Percentiles rank a stretch among this genome's conserved stretches.
These are phyloP conservation scores for Telenomus remus DNA, from an alignment of 1,140 invertebrate genomes.

Conservation along the genomic window DNA sequence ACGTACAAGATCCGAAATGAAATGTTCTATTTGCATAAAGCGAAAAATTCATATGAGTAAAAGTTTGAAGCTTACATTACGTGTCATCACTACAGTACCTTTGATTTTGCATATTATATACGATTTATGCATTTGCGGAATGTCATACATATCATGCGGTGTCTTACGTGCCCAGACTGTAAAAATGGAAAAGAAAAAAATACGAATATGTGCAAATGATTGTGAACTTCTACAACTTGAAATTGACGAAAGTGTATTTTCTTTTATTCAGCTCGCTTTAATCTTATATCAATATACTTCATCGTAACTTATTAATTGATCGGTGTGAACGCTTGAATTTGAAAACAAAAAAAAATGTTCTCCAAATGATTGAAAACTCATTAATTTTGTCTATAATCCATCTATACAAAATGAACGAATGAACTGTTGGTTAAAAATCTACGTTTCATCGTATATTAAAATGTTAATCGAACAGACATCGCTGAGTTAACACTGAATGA, in stretches of 20 bases:
- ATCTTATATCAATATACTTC: constrained; percentile 33
- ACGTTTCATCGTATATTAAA: too few species aligned
- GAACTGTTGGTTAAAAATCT: too few species aligned
- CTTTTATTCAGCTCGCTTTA: constrained; percentile 50
- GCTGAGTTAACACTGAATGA: constrained; percentile 9
- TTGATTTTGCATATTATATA: constrained; percentile 45
- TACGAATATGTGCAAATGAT: constrained; percentile 56
- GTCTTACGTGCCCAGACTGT: constrained; percentile 48
- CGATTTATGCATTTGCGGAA: constrained; percentile 46
- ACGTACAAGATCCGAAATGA: constrained; percentile 5
- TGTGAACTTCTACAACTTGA: constrained; percentile 54
- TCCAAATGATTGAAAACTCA: too few species aligned
- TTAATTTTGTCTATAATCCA: too few species aligned
- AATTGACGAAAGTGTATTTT: constrained; percentile 52
- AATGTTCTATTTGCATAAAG: constrained; percentile 34
- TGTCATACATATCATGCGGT: constrained; percentile 43
- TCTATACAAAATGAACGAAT: too few species aligned
- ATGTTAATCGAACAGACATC: too few species aligned
- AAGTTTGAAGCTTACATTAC: constrained; percentile 36
- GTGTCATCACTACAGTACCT: constrained; percentile 40
- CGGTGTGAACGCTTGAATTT: too few species aligned
- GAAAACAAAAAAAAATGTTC: too few species aligned
- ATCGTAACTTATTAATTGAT: constrained; percentile 38
- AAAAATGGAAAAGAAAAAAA: constrained; percentile 43
- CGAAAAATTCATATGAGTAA: constrained; percentile 31